These are phyloP conservation scores for Drosophila melanosoma DNA, from an alignment of 2,888 invertebrate species.

Conservation along the genomic window DNA sequence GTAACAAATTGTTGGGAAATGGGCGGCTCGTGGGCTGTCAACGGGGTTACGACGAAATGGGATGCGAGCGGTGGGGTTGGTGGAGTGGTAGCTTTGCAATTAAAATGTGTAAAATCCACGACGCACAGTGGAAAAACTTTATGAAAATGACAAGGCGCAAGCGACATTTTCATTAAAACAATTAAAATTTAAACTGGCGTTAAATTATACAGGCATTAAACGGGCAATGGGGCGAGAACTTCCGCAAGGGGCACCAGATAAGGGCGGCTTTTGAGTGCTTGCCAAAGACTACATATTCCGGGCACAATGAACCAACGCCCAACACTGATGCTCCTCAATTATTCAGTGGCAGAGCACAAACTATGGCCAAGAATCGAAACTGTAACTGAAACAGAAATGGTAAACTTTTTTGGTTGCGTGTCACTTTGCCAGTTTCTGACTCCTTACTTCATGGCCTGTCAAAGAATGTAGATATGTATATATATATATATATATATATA, in stretches of 20 bases:
- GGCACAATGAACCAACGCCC: slow-evolving; percentile 30
- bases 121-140: slow-evolving; percentile 69
- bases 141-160: slow-evolving; percentile 77
- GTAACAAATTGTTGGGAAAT: slow-evolving; percentile 82
- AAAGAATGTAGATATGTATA: slow-evolving; percentile 22
- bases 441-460: slow-evolving; percentile 41
- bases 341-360: slow-evolving; percentile 51
- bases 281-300: slow-evolving; percentile 14
- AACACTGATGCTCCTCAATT: slow-evolving; percentile 54
- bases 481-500: no score
- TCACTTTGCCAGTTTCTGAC: slow-evolving; percentile 71
- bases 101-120: slow-evolving; percentile 75
- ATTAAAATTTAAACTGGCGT: slow-evolving; percentile 84
- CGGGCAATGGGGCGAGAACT: slow-evolving; percentile 53
- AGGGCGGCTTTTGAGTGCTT: slow-evolving; percentile 53
- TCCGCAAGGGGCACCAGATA: slow-evolving; percentile 21
- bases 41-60: neutral
- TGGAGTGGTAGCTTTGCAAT: slow-evolving; percentile 61
- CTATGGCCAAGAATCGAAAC: slow-evolving; percentile 12
- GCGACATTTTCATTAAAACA: slow-evolving; percentile 82
- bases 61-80: slow-evolving; percentile 15
- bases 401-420: slow-evolving; percentile 57
- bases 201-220: slow-evolving; percentile 82
- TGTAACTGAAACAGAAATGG: slow-evolving; percentile 23
- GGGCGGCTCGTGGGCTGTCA: slow-evolving; percentile 38